Conservation (phyloP, 2,888 invertebrate genomes). For the Cremastinae sp. region DNA sequence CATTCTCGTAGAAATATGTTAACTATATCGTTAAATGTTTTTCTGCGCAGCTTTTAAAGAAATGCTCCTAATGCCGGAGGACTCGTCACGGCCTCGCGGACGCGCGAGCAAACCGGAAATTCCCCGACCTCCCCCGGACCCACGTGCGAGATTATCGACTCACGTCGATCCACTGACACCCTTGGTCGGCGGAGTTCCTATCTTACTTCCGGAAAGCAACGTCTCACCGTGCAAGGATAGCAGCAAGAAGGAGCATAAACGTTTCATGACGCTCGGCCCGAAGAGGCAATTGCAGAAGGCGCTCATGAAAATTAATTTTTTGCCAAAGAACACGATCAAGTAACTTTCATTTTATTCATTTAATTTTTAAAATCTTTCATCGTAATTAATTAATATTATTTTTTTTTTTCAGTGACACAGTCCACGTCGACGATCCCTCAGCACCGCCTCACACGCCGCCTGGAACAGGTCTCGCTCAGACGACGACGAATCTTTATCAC, state of each 20-base stretch:
- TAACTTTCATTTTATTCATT: conserved; percentile 65
- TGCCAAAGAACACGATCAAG: conserved; percentile 90
- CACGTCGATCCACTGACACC: conserved; percentile 84
- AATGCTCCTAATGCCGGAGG: conserved; percentile 89
- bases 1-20: neutral
- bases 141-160: conserved; percentile 89
- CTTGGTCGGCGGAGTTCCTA: conserved; percentile 75
- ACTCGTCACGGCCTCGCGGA: conserved; percentile 89
- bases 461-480: conserved; percentile 81
- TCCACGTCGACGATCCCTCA: conserved; percentile 86
- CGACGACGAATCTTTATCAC: conserved; percentile 86
- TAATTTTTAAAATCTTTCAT: neutral
- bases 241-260: conserved; percentile 84
- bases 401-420: conserved; percentile 81
- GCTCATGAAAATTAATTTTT: conserved; percentile 93
- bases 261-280: conserved; percentile 94
- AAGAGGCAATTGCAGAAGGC: conserved; percentile 92
- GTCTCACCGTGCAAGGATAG: conserved; percentile 80
- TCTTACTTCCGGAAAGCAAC: conserved; percentile 76
- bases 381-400: conserved; percentile 22
- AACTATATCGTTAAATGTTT: neutral
- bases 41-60: conserved; percentile 84
- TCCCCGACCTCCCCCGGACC: conserved; percentile 82
- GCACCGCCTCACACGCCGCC: conserved; percentile 80
- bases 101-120: conserved; percentile 81